Conservation (phyloP, 2,113 vertebrate genomes). For the Caretta caretta region DNA sequence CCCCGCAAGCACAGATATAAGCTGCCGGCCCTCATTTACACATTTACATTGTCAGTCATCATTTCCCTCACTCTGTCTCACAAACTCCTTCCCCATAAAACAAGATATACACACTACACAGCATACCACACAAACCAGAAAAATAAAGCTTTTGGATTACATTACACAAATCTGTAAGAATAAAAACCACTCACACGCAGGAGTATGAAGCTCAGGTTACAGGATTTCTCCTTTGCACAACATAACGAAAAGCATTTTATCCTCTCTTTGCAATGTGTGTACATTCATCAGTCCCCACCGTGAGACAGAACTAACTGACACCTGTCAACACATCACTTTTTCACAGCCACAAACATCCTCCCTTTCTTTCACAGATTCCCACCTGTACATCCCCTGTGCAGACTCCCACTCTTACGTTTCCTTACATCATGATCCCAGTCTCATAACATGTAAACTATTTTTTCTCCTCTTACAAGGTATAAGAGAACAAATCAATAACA, state of each 20-base stretch:
- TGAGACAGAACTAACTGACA: not conserved
- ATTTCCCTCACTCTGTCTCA: not conserved
- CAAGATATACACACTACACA: rapidly evolving
- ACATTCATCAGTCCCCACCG: not conserved
- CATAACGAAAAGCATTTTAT: not conserved
- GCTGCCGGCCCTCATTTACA: not conserved
- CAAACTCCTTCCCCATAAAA: not conserved
- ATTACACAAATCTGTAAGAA: not conserved
- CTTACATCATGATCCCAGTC: not conserved
- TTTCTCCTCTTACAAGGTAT: not conserved
- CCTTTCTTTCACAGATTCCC: rapidly evolving
- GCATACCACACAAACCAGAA: not conserved
- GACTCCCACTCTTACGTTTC: not conserved
- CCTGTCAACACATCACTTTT: rapidly evolving
- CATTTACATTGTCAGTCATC: not conserved
- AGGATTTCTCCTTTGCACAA: not conserved
- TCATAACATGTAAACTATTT: not conserved
- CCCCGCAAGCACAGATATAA: not conserved
- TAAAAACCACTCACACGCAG: not conserved
- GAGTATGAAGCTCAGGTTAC: not conserved
- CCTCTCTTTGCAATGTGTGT: not conserved
- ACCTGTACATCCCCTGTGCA: rapidly evolving
- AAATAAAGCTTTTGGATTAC: not conserved
- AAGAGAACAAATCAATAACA: not conserved
- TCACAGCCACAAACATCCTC: not conserved